Conservation (phyloP, 2,113 vertebrate genomes). For the Nematolebias whitei region DNA sequence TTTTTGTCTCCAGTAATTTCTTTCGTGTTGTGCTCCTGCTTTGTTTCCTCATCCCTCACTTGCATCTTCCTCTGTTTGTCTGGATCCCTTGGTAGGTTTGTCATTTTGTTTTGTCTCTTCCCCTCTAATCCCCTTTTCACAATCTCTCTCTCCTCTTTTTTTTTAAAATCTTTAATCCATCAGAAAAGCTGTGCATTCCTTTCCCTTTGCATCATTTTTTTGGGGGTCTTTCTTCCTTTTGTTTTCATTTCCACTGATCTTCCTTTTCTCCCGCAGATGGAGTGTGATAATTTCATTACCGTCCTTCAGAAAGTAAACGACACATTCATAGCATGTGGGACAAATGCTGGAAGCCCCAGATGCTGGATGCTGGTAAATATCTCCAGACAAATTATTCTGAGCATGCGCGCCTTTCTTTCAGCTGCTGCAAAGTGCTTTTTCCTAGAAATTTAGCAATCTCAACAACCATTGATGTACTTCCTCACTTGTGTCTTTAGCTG, state of each 20-base stretch:
- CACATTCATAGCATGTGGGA: conserved; percentile 81
- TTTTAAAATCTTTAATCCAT: conserved; percentile 22
- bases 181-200: conserved; percentile 8
- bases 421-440: background rate
- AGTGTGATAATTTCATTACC: conserved; percentile 85
- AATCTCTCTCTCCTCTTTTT: background rate
- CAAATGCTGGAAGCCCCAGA: conserved; percentile 82
- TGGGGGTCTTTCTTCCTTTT: conserved; percentile 10
- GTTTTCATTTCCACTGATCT: background rate
- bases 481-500: conserved; percentile 4
- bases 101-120: conserved; percentile 8
- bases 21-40: conserved; percentile 18
- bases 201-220: conserved; percentile 23
- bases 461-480: conserved; percentile 31
- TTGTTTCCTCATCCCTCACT: conserved; percentile 26
- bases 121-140: conserved; percentile 24
- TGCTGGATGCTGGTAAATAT: conserved; percentile 85
- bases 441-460: background rate
- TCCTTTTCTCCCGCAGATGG: conserved; percentile 57
- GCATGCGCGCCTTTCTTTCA: background rate
- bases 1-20: conserved; percentile 23
- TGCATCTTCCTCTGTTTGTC: conserved; percentile 31
- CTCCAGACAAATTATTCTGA: background rate
- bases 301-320: conserved; percentile 82
- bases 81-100: conserved; percentile 11